These are phyloP conservation scores for Rissa tridactyla DNA, from an alignment of 2,113 vertebrate species.

Conservation along the genomic window DNA sequence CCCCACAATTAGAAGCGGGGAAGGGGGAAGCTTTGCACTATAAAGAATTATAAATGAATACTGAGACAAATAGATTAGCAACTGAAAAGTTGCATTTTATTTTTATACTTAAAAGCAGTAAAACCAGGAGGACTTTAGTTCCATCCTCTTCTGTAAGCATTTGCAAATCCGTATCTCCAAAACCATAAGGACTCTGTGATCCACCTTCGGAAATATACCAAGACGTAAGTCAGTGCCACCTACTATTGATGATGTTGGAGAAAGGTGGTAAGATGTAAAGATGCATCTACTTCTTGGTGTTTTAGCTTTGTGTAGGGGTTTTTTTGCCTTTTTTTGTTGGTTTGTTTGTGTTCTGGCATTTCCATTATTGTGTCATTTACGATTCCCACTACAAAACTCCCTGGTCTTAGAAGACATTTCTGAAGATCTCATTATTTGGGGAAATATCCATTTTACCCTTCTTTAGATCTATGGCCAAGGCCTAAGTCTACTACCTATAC, in stretches of 20 bases:
- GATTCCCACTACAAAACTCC: background rate
- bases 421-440: background rate
- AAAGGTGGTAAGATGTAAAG: background rate
- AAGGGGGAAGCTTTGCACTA: background rate
- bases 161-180: background rate
- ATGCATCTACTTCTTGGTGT: background rate
- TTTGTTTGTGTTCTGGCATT: background rate
- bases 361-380: background rate
- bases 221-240: background rate
- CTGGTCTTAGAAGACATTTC: background rate
- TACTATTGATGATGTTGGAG: background rate
- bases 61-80: background rate
- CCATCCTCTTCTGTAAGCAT: background rate
- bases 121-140: background rate
- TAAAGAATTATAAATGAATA: background rate
- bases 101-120: background rate
- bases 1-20: background rate
- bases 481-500: background rate
- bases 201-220: background rate
- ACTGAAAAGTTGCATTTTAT: background rate
- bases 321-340: too few relatives aligned
- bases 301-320: background rate
- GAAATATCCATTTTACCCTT: background rate
- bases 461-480: background rate
- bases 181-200: background rate